Evolutionary conservation across 2,797 vertebrate species (phyloP).

Genomic region (Geotrypetes seraphini): DNA sequence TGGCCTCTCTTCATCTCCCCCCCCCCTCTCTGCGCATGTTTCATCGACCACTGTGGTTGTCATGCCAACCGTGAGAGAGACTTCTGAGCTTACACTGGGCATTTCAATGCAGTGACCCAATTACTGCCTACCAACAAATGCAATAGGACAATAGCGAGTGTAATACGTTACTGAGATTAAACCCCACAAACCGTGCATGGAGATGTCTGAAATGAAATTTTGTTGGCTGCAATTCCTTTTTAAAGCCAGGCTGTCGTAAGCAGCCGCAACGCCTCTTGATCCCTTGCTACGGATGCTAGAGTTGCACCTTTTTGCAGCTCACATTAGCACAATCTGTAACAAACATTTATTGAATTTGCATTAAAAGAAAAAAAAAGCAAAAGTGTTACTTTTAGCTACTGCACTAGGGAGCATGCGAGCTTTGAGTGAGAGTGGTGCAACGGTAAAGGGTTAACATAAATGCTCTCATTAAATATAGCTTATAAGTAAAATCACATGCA

Average conservation of each 20-base stretch:
- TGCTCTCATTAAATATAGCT: not conserved
- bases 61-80: slow-evolving; percentile 75
- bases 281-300: not conserved
- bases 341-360: not conserved
- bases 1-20: slow-evolving; percentile 36
- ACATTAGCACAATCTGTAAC: not conserved
- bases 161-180: slow-evolving; percentile 64
- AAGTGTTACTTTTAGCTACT: no score
- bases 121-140: slow-evolving; percentile 93
- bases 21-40: slow-evolving; percentile 77
- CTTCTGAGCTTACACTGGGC: slow-evolving; percentile 65
- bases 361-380: slow-evolving; percentile 3
- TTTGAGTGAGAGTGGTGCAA: no score
- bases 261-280: not conserved
- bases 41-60: slow-evolving; percentile 86
- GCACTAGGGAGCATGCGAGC: no score
- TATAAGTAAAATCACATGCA: not conserved
- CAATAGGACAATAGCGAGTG: slow-evolving; percentile 72
- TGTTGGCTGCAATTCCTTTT: slow-evolving; percentile 11
- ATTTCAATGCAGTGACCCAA: slow-evolving; percentile 90
- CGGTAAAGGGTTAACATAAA: not conserved
- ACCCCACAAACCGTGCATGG: slow-evolving; percentile 37
- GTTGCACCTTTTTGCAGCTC: slow-evolving; percentile 7
- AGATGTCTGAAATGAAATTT: slow-evolving; percentile 39
- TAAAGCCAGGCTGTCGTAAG: slow-evolving; percentile 11